Conservation (phyloP, 2,113 vertebrate species). For the Agapornis roseicollis region DNA sequence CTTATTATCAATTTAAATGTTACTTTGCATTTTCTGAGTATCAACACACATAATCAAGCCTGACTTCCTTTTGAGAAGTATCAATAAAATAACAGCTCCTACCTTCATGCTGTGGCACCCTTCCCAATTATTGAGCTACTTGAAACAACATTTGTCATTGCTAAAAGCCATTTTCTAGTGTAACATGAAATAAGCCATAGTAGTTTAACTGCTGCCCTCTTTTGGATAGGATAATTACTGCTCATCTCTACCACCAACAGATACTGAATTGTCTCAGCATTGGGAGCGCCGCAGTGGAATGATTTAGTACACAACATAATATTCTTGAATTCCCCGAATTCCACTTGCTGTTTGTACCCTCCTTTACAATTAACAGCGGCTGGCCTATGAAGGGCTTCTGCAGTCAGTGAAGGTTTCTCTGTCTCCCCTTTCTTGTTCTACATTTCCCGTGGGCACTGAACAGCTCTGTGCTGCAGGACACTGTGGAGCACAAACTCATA, state of each 20-base stretch:
- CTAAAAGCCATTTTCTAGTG: not conserved
- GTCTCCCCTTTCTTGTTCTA: not conserved
- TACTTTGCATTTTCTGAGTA: conserved; percentile 34
- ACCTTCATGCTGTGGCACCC: not conserved
- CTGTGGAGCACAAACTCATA: not conserved
- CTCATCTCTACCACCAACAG: not conserved
- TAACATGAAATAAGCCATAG: not conserved
- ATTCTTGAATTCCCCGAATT: not conserved
- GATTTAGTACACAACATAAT: not conserved
- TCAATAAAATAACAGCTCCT: conserved; percentile 38
- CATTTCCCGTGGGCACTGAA: not conserved
- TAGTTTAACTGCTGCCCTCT: conserved; percentile 59
- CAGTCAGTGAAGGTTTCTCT: not conserved
- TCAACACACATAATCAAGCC: conserved; percentile 23
- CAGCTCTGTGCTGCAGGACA: not conserved
- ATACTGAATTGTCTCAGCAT: fast-evolving
- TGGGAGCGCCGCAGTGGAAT: not conserved
- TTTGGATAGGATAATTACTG: conserved; percentile 5
- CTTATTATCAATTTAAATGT: conserved; percentile 18
- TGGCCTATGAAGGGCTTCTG: not conserved
- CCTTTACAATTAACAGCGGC: not conserved
- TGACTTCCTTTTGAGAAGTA: conserved; percentile 31
- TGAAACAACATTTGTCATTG: conserved; percentile 15
- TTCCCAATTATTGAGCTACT: conserved; percentile 40
- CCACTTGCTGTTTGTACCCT: not conserved